phyloP scores from a whole-genome alignment of 2,113 vertebrate genomes.

The Pseudorasbora parva region DNA sequence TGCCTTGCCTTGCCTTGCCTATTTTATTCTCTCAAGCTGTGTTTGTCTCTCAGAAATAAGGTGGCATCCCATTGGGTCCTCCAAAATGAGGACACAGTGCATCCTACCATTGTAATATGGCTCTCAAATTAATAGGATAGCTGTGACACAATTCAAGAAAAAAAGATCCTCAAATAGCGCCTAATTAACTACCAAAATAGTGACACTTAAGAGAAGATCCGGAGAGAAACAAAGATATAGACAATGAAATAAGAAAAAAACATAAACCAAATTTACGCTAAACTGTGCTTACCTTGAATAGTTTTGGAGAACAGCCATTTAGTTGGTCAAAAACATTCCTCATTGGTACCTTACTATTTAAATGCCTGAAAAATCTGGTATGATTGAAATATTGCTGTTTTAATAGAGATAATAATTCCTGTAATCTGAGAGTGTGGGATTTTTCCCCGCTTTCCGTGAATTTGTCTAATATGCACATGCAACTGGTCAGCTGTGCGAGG shows the following conservation, averaged over 20 bases:
- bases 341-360: not conserved
- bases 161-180: slow-evolving; percentile 46
- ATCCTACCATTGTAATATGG: slow-evolving; percentile 12
- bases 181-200: slow-evolving; percentile 43
- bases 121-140: slow-evolving; percentile 23
- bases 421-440: not conserved
- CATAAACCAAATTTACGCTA: not conserved
- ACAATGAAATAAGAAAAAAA: not conserved
- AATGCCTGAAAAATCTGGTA: not conserved
- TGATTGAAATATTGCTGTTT: not conserved
- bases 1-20: too few species aligned
- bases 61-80: slow-evolving; percentile 23
- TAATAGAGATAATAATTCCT: not conserved
- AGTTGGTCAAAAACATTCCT: not conserved
- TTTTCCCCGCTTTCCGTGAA: not conserved
- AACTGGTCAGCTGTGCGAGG: not conserved
- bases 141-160: slow-evolving; percentile 45
- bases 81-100: slow-evolving; percentile 45
- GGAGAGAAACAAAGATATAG: slow-evolving; percentile 1
- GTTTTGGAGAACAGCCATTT: not conserved
- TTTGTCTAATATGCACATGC: not conserved
- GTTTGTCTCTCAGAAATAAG: slow-evolving; percentile 1
- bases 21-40: slow-evolving; percentile 7
- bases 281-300: not conserved
- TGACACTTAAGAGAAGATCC: slow-evolving; percentile 6